Evolutionary conservation across 2,888 invertebrate genomes (phyloP), one percentile per base, ranked within the genome.

Genomic region (Scrobipalpa atriplicella): DNA sequence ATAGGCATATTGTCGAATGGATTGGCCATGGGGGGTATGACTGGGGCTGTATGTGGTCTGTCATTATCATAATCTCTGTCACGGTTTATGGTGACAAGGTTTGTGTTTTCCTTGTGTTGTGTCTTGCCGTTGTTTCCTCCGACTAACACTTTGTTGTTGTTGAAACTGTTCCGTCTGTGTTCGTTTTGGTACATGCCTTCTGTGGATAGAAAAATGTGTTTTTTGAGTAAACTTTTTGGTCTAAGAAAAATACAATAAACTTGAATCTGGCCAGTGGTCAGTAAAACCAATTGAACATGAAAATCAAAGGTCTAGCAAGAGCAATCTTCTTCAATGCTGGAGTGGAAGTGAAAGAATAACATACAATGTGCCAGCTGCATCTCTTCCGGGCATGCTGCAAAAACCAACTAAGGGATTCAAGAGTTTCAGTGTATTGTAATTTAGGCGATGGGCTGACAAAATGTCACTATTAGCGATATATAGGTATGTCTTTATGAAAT

Each of bases 181-280:
- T 85, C 96, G 74, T 95, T 75, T 7, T 79, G 74, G 71, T 88
- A 92, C 79, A 89, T 80, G 43, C 83, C 84, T 80, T 86, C 90
- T 90, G 88, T 56, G 79, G 83, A 58, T n/a, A 62, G 62, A 41
- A 64, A 47, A 36, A 16, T 18, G 16, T 19, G 8, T 52, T 9
- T 52, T 52, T 18, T 52, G 7, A 3, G 18, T 9, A 8, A 19
- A 9, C 7, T 9, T n/a, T n/a, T 6, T 16, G 2, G 18, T 52
- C 16, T n/a, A 3, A 52, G 16, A 18, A 11, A 51, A 16, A 16
- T n/a, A 47, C 2, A 13, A 8, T n/a, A 29, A 29, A 29, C 5
- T 5, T 3, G 5, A 5, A 29, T 29, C 29, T 29, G 29, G 29
- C 29, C 29, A 29, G 2, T 29, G 29, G 29, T 5, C 29, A 29